Base-by-base conservation (phyloP, 1,140 invertebrate genomes). In the Phymorhynchus buccinoides region DNA sequence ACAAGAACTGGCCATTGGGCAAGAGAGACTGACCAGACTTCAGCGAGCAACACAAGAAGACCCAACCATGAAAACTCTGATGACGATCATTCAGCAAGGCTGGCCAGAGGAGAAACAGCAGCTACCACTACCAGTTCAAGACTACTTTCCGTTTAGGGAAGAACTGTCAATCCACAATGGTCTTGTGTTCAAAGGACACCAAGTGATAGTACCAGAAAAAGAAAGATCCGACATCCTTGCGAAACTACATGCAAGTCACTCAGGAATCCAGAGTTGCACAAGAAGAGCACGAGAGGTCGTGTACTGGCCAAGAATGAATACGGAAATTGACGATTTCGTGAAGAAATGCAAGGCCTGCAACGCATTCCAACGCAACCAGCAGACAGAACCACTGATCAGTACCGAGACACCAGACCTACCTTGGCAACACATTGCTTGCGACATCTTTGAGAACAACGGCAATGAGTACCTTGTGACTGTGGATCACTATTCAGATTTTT, bases 81-180 rank as follows among this genome's bases (percentile, higher is more conserved):
- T 7, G 16, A 22, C 22, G 2, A 14, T 30, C n/a, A 80, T 85
- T 16, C 37, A 22, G 41, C 6, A 56, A 30, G 84, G 84, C 22
- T 79, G 73, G 73, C 84, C 18, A 30, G 52, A 79, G 32, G 48
- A 80, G 41, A 37, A 56, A 78, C 42, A 27, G 3, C 27, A 44
- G 39, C 42, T 78, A 27, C 75, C 9, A 42, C 30, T 35, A 35
- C 7, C 18, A 6, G 12, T 66, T 12, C n/a, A 27, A 35, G 39
- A 75, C 42, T 85, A 81, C 56, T 81, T 42, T 27, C 37, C 35
- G n/a, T 41, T 81, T 41, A 12, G 42, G n/a, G 84, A 85, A 4
- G 41, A 73, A 39, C 37, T 85, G 27, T 42, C 41, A 68, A 27
- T 80, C 14, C 30, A 73, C 6, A 75, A 85, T 71, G 80, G 68